A percentile compares a stretch with the other conserved stretches of the same genome.
These are phyloP conservation scores for Pseudomyrmex flavicornis DNA, from an alignment of 1,140 invertebrate species.

Conservation along the genomic window DNA sequence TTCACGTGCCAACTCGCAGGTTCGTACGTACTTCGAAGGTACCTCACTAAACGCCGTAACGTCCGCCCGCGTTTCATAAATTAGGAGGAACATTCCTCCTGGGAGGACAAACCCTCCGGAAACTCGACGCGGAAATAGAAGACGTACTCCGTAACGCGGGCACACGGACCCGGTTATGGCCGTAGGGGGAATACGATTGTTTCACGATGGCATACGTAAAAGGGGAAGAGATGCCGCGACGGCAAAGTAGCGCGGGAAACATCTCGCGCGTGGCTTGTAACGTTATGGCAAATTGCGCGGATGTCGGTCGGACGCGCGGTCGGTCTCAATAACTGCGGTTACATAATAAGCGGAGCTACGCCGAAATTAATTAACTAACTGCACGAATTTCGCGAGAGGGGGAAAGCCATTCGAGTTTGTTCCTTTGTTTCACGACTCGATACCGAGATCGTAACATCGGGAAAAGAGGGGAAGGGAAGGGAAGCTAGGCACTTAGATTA, in stretches of 20 bases:
- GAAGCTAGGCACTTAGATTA: constrained; percentile 30
- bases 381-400: neutral
- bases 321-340: constrained; percentile 17
- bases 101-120: constrained; percentile 67
- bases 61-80: constrained; percentile 71
- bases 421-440: constrained; percentile 23
- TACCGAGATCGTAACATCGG: constrained; percentile 14
- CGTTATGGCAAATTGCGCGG: constrained; percentile 54
- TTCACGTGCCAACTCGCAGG: constrained; percentile 49
- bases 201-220: constrained; percentile 70
- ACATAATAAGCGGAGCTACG: constrained; percentile 35
- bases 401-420: constrained; percentile 18
- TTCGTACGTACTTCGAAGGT: constrained; percentile 38
- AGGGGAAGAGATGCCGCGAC: constrained; percentile 19
- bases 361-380: constrained; percentile 66
- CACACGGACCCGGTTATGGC: constrained; percentile 59
- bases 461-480: neutral
- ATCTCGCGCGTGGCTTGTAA: constrained; percentile 50
- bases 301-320: neutral
- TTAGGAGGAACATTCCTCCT: constrained; percentile 69
- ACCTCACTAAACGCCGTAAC: constrained; percentile 67
- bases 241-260: constrained; percentile 15
- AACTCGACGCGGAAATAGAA: constrained; percentile 59
- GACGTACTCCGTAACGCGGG: constrained; percentile 51
- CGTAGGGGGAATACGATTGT: constrained; percentile 74